Evolutionary conservation across 2,888 invertebrate genomes (phyloP), one percentile per base, ranked within the genome.

Genomic region (Shargacucullia verbasci): DNA sequence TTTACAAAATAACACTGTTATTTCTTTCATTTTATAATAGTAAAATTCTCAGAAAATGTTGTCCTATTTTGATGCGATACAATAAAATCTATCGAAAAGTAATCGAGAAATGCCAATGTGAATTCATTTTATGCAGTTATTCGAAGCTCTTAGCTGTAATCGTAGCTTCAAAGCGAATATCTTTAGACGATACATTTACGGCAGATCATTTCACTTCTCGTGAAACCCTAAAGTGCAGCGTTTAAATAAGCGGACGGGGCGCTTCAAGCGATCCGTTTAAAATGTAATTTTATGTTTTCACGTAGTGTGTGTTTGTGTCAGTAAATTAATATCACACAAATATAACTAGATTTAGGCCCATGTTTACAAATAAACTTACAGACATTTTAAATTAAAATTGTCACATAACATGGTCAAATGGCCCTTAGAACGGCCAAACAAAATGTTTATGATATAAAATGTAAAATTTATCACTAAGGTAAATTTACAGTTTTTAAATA

Each of bases 191-290:
- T 87, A 89, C 83, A 85, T 87, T 88, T 87, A 86, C 85, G 80
- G 84, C 85, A 82, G 83, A 86, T 86, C 82, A 86, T 87, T 88
- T 89, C 85, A 88, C 86, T 87, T 87, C 83, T 79, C 79, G 76
- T 80, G 82, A 84, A 84, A 80, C 79, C 76, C 77, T 78, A 59
- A 70, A 59, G 74, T 80, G 74, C 65, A 77, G 84, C 81, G 64
- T 55, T 70, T 58, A 78, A 82, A 75, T 60, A 58, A 68, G 81
- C 79, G 81, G 67, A 44, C 12, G 38, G 33, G 67, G 41, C 12
- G 38, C 33, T 48, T 52, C 49, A 35, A 60, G 70, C 56, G 59
- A 27, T 48, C n/a, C 34, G 38, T 15, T 35, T 49, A n/a, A n/a
- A n/a, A n/a, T n/a, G n/a, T n/a, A n/a, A n/a, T n/a, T n/a, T n/a